Percentiles rank a stretch among this genome's conserved stretches.
These are phyloP conservation scores for Mionectes olivaceus DNA, from an alignment of 2,797 vertebrate genomes.

Conservation along the genomic window DNA sequence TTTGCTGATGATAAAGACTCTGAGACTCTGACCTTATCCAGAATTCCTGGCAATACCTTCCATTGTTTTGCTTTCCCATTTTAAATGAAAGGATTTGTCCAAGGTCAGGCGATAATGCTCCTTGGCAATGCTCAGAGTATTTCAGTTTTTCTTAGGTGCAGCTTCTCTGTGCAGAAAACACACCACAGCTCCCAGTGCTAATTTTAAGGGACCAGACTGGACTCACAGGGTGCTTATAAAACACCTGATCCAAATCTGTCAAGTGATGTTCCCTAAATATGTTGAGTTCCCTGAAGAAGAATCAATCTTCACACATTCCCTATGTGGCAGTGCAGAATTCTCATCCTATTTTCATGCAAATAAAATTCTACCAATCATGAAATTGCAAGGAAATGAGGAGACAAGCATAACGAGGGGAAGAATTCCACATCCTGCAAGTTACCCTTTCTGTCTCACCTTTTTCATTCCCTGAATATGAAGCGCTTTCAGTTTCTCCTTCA, in stretches of 20 bases:
- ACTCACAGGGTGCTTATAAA: neutral
- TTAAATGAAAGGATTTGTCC: conserved; percentile 39
- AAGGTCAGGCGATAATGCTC: conserved; percentile 29
- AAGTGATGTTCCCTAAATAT: neutral
- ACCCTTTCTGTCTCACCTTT: conserved; percentile 62
- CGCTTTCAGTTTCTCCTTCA: conserved; percentile 46
- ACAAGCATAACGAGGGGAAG: conserved; percentile 58
- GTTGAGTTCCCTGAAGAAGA: neutral
- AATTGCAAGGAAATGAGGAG: conserved; percentile 57
- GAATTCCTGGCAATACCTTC: conserved; percentile 18
- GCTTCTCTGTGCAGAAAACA: neutral
- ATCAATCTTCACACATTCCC: neutral
- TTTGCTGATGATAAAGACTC: conserved; percentile 5
- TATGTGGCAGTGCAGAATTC: neutral
- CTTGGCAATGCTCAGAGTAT: neutral
- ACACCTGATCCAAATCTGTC: neutral
- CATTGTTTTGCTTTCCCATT: conserved; percentile 42
- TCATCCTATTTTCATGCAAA: conserved; percentile 67
- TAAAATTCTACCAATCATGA: conserved; percentile 65
- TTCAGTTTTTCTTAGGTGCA: neutral
- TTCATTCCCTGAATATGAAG: conserved; percentile 43
- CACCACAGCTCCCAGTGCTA: neutral
- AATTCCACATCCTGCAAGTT: conserved; percentile 52
- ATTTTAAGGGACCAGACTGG: neutral
- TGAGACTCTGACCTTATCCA: conserved; percentile 39